Percentiles rank a stretch among this genome's conserved stretches.
phyloP scores from a whole-genome alignment of 2,888 invertebrate genomes.

The Argyra leucocephala region DNA sequence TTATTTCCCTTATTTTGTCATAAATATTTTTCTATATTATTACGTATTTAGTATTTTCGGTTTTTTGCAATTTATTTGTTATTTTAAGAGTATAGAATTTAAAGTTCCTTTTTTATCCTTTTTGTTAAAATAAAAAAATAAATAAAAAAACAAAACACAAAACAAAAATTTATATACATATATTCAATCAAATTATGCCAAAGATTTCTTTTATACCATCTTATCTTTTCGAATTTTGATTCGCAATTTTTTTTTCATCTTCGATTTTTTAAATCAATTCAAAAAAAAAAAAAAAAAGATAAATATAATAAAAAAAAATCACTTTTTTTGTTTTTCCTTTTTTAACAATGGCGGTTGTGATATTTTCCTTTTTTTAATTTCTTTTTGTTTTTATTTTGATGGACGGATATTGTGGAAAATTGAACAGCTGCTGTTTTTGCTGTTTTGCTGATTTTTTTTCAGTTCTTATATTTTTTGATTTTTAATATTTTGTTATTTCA shows the following conservation, averaged over 20 bases:
- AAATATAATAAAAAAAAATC: not conserved
- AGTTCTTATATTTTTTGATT: not conserved
- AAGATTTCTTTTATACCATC: not conserved
- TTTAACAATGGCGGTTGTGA: not conserved
- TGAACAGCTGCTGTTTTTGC: not conserved
- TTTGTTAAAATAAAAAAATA: too few species aligned
- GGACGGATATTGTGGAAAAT: slow-evolving; percentile 6
- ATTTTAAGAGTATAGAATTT: too few species aligned
- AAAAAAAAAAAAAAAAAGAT: too few species aligned
- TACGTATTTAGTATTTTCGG: too few species aligned
- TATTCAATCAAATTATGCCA: slow-evolving; percentile 6
- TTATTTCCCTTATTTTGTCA: too few species aligned
- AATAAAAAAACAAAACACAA: too few species aligned
- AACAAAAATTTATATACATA: not conserved
- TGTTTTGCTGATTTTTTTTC: not conserved
- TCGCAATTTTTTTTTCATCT: not conserved
- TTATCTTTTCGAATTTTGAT: not conserved
- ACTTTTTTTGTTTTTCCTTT: not conserved
- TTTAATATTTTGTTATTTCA: not conserved
- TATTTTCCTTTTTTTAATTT: not conserved
- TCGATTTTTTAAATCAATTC: not conserved
- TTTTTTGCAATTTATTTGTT: too few species aligned
- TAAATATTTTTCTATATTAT: too few species aligned
- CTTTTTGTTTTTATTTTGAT: not conserved
- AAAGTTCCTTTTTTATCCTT: too few species aligned